Conservation (phyloP, 2,797 vertebrate species). For the Pangasius djambal region DNA sequence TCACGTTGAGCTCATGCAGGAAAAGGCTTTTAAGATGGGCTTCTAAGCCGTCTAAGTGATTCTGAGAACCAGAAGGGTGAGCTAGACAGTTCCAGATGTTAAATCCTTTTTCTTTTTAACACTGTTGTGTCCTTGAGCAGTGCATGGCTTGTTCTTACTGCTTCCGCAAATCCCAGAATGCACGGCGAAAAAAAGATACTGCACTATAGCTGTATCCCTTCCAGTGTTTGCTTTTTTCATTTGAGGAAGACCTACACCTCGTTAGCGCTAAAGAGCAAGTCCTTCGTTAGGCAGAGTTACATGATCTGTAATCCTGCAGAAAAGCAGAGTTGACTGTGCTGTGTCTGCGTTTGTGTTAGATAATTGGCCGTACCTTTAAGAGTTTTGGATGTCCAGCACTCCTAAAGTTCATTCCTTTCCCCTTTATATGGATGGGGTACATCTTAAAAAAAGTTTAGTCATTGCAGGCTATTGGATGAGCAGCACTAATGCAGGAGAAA, state of each 20-base stretch:
- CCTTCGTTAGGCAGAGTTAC: conserved; percentile 38
- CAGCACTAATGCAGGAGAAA: neutral
- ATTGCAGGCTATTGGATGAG: conserved; percentile 21
- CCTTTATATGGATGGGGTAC: conserved; percentile 19
- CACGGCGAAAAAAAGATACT: neutral
- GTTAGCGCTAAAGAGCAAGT: conserved; percentile 39
- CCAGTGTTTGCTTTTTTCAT: neutral
- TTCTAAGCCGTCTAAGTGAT: neutral
- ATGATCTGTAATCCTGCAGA: conserved; percentile 23
- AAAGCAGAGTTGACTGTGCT: conserved; percentile 31
- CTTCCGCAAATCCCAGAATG: neutral
- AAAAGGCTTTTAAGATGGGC: neutral
- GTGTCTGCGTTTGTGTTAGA: neutral
- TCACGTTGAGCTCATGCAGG: neutral
- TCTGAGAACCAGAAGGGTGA: neutral
- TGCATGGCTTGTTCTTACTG: neutral
- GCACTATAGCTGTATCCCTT: neutral
- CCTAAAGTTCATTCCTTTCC: conserved; percentile 26
- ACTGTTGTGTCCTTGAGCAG: neutral
- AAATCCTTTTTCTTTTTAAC: neutral
- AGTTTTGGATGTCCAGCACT: conserved; percentile 25
- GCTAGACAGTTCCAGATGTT: neutral
- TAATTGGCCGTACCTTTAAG: conserved; percentile 29
- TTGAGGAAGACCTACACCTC: neutral
- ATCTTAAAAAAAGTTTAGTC: conserved; percentile 6